Conservation (phyloP, 2,797 vertebrate genomes). For the Lindbergichthys nudifrons region DNA sequence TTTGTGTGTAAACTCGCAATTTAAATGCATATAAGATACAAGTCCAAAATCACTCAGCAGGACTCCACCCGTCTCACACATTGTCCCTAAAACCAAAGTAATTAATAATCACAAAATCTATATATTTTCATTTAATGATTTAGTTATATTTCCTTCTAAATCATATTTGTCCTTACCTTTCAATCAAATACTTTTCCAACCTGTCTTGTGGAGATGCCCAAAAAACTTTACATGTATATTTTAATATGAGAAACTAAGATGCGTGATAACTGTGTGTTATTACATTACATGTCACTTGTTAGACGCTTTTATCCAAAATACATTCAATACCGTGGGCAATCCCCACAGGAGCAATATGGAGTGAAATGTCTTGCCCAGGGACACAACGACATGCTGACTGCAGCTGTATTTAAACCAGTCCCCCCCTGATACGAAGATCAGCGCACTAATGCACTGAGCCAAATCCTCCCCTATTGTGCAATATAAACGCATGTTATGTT, state of each 20-base stretch:
- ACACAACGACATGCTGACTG: too few species aligned
- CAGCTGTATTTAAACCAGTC: too few species aligned
- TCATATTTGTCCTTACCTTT: background rate
- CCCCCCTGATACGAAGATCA: too few species aligned
- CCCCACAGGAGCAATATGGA: too few species aligned
- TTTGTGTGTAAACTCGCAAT: too few species aligned
- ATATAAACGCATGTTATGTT: background rate
- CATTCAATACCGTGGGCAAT: too few species aligned
- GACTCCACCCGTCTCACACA: background rate
- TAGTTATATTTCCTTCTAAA: background rate
- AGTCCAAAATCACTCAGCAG: background rate
- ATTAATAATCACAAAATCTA: background rate
- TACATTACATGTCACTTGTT: too few species aligned
- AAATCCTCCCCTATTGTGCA: background rate
- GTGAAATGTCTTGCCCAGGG: too few species aligned
- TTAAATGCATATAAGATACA: too few species aligned
- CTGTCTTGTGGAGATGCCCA: background rate
- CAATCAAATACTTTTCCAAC: background rate
- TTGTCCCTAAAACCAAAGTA: background rate
- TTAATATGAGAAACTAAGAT: background rate
- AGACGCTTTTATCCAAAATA: too few species aligned
- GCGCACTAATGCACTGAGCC: too few species aligned
- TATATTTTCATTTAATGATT: background rate
- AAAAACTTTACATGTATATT: background rate
- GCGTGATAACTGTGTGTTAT: background rate